A percentile compares a stretch with the other conserved stretches of the same genome.
phyloP scores from a whole-genome alignment of 2,797 vertebrate species.

The Aphelocoma californica region DNA sequence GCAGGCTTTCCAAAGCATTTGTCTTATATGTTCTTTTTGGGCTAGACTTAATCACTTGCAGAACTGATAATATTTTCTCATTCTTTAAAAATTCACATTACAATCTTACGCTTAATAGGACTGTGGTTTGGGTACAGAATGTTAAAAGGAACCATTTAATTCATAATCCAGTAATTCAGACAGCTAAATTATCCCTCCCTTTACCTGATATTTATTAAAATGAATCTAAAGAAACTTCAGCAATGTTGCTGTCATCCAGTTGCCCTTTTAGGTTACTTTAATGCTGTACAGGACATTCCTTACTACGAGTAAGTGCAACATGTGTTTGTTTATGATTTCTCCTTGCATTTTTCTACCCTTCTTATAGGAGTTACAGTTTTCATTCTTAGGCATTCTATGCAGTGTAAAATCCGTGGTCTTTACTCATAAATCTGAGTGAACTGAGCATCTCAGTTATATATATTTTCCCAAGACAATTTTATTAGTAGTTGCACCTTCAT shows the following conservation, averaged over 20 bases:
- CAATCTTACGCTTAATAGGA: conserved; percentile 12
- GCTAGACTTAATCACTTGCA: conserved; percentile 55
- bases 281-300: background rate
- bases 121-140: conserved; percentile 38
- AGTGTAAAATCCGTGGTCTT: background rate
- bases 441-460: background rate
- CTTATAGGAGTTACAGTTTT: background rate
- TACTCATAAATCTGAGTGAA: background rate
- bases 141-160: conserved; percentile 35
- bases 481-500: background rate
- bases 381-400: background rate
- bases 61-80: conserved; percentile 65
- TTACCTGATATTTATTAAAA: conserved; percentile 57
- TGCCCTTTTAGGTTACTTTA: conserved; percentile 41
- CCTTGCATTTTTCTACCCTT: conserved; percentile 8
- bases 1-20: conserved; percentile 24
- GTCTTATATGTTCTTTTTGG: conserved; percentile 42
- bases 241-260: background rate
- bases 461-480: background rate
- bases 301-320: background rate
- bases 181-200: conserved; percentile 51
- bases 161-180: conserved; percentile 60
- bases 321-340: conserved; percentile 16
- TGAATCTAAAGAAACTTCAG: background rate
- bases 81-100: conserved; percentile 61